phyloP scores from a whole-genome alignment of 35 echinoderm and acorn worm species.

The Chiridota heheva region DNA sequence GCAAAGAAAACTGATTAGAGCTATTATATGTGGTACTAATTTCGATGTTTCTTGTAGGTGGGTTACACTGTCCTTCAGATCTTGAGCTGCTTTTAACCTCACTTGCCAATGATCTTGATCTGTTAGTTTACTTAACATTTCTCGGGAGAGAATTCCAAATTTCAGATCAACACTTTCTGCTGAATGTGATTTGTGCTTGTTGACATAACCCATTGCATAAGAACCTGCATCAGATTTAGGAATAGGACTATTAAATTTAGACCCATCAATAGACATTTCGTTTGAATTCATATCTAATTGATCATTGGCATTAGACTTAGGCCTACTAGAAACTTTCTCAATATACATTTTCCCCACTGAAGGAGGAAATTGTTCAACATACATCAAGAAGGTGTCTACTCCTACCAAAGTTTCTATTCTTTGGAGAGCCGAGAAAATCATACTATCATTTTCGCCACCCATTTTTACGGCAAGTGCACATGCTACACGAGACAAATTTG shows the following conservation, averaged over 20 bases:
- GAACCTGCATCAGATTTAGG: conserved; percentile 27
- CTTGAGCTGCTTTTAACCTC: conserved; percentile 66
- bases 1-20: conserved; percentile 91
- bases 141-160: conserved; percentile 71
- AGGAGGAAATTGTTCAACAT: conserved; percentile 65
- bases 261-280: not conserved
- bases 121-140: conserved; percentile 65
- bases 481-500: conserved; percentile 76
- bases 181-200: conserved; percentile 11
- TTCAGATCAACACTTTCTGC: conserved; percentile 23
- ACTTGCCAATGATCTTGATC: conserved; percentile 86
- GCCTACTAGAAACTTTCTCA: conserved; percentile 23
- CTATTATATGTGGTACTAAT: conserved; percentile 67
- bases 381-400: conserved; percentile 61
- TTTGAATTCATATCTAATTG: conserved; percentile 32
- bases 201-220: conserved; percentile 27
- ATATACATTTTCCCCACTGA: conserved; percentile 53
- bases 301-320: conserved; percentile 24
- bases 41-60: conserved; percentile 44
- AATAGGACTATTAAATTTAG: conserved; percentile 15
- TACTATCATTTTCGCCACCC: conserved; percentile 46
- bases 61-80: conserved; percentile 63
- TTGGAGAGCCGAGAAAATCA: conserved; percentile 54
- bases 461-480: conserved; percentile 73
- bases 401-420: conserved; percentile 72